These are phyloP conservation scores for Saimiri boliviensis DNA, from an alignment of 2,113 vertebrate species.

Conservation along the genomic window DNA sequence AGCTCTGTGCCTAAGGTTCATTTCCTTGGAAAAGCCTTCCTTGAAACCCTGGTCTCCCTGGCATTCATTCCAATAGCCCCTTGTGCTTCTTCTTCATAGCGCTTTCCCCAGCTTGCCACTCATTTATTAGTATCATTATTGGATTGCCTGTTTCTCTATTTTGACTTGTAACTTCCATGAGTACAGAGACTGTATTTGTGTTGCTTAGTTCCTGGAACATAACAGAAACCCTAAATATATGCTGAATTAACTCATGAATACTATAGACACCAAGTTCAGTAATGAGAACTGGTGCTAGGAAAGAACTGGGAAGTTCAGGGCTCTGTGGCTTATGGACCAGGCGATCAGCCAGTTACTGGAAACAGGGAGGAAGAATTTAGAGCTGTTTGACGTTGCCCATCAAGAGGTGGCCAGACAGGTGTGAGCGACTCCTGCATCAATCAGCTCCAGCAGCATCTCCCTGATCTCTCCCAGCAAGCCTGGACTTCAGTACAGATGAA, in stretches of 20 bases:
- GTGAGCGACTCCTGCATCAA: neutral
- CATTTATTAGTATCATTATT: neutral
- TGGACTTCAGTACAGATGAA: neutral
- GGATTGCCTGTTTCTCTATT: neutral
- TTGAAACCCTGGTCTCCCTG: neutral
- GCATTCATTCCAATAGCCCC: neutral
- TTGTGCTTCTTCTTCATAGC: neutral
- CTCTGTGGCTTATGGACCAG: neutral
- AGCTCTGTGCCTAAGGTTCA: neutral
- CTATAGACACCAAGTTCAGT: neutral
- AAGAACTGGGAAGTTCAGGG: neutral
- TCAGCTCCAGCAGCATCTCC: neutral
- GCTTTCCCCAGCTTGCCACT: neutral
- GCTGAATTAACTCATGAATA: neutral
- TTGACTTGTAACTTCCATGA: neutral
- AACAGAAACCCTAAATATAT: neutral
- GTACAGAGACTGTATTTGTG: neutral
- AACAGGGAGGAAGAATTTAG: neutral
- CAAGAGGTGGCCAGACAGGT: neutral
- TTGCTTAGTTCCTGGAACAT: neutral
- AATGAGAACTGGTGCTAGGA: neutral
- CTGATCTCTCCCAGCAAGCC: neutral
- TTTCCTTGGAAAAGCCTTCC: neutral
- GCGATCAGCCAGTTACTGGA: neutral
- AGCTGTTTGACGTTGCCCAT: neutral